A percentile compares a stretch with the other conserved stretches of the same genome.
phyloP scores from a whole-genome alignment of 2,888 invertebrate genomes.

The Orchestes rusci region DNA sequence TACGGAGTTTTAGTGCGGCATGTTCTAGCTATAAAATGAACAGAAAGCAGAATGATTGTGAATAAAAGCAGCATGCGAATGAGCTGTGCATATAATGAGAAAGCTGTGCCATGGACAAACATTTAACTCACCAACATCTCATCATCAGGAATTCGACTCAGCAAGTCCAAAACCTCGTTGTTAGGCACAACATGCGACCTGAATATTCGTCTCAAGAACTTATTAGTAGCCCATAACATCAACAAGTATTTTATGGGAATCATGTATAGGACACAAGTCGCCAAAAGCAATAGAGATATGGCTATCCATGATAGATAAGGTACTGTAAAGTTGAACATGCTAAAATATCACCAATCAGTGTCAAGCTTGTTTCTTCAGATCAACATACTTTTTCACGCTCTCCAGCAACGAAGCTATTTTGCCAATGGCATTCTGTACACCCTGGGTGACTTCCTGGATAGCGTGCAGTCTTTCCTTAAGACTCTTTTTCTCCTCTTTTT shows the following conservation, averaged over 20 bases:
- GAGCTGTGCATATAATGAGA: not conserved
- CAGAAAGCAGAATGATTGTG: conserved; percentile 1
- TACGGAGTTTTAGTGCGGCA: no score
- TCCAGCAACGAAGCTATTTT: conserved; percentile 91
- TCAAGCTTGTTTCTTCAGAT: not conserved
- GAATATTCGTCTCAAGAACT: conserved; percentile 88
- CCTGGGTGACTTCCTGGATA: conserved; percentile 95
- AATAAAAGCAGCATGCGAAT: conserved; percentile 2
- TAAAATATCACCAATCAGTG: no score
- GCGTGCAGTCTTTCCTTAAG: conserved; percentile 89
- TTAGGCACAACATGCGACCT: conserved; percentile 93
- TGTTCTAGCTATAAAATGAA: no score
- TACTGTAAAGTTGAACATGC: conserved; percentile 94
- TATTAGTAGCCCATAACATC: conserved; percentile 89
- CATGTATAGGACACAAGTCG: conserved; percentile 73
- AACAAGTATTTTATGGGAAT: conserved; percentile 85
- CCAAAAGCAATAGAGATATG: conserved; percentile 66
- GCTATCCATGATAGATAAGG: conserved; percentile 94
- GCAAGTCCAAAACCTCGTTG: conserved; percentile 91
- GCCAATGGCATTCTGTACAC: conserved; percentile 93
- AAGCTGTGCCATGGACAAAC: not conserved
- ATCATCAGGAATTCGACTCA: conserved; percentile 92
- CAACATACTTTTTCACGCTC: conserved; percentile 81
- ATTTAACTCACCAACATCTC: conserved; percentile 83
- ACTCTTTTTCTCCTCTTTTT: conserved; percentile 89